These are phyloP conservation scores for Hexactinellida sp. DNA, from an alignment of 37 sponge, comb jelly and placozoan genomes.

Conservation along the genomic window DNA sequence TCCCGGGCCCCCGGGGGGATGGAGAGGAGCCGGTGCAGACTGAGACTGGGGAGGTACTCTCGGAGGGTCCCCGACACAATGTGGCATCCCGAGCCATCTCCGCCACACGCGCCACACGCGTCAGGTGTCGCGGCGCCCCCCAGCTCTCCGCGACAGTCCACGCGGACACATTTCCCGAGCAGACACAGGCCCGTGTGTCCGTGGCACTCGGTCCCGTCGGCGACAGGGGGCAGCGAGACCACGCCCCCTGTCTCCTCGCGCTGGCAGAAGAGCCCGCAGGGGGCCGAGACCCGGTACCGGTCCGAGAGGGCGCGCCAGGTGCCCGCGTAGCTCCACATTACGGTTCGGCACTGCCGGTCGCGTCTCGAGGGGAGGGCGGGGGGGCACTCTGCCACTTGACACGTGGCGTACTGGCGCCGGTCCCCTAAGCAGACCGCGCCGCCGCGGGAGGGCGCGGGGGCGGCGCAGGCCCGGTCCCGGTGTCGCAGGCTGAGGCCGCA, in stretches of 20 bases:
- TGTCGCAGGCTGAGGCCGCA: background rate
- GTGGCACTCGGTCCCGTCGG: slow-evolving; percentile 2
- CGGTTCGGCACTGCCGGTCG: background rate
- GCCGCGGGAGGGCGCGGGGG: background rate
- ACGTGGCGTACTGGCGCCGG: background rate
- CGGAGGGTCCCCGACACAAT: background rate
- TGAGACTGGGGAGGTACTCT: background rate
- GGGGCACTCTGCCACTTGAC: background rate
- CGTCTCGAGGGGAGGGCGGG: background rate
- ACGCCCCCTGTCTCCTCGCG: background rate
- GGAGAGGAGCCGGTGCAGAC: background rate
- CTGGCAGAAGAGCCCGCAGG: background rate
- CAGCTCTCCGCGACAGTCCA: background rate
- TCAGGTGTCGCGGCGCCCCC: background rate
- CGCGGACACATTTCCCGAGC: background rate
- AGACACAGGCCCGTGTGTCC: background rate
- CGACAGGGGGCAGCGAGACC: background rate
- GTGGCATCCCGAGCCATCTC: background rate
- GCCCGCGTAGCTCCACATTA: background rate
- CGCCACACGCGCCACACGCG: slow-evolving; percentile 2
- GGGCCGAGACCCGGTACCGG: background rate
- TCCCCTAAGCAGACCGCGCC: background rate
- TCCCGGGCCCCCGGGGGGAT: background rate
- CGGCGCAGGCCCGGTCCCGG: background rate
- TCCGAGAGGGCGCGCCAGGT: slow-evolving; percentile 10